Base-by-base conservation (phyloP, 2,113 vertebrate genomes). In the Chamaetylas fuelleborni region DNA sequence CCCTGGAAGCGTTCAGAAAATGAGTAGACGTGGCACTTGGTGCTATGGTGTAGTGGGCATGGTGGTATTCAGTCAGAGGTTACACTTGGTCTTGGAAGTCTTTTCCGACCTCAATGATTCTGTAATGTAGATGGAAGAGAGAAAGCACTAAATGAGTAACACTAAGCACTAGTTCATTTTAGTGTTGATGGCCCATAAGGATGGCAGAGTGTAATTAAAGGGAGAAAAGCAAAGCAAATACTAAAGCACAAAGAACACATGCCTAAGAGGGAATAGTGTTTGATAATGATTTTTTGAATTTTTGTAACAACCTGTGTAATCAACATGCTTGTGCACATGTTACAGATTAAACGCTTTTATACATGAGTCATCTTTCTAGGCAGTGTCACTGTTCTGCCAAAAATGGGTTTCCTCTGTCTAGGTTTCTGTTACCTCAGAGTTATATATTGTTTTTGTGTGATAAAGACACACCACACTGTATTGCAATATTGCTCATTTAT, bases 1-100 rank as follows among this genome's bases (percentile, higher is more conserved):
- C 26, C 26, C 11, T 67, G 54, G 2, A 60, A 77, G 26, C 23
- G 45, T 38, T 51, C 33, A 19, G 36, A 36, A 77, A 67, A 60
- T 22, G 18, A 26, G 22, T 43, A 36, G 36, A 58, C 0, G 0
- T 57, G 40, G n/a, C 28, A 5, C 24, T 74, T 9, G 3, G 20
- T 58, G 31, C 18, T 51, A 2, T 1, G 14, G 14, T 60, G 67
- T 67, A 60, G 26, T 36, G 45, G 22, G 33, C 33, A 28, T 28
- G 9, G 14, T 60, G 36, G 6, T 51, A 31, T 33, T 67, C 14
- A 25, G 13, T 51, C 31, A 36, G 33, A 43, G 18, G 14, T 36
- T 43, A 33, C 20, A 26, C 31, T 43, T 36, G 22, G 6, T 43
- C 22, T 43, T 60, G 33, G 6, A 43, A 50, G 26, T 43, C 22